Conservation (phyloP, 2,113 vertebrate genomes). For the Brienomyrus brachyistius region DNA sequence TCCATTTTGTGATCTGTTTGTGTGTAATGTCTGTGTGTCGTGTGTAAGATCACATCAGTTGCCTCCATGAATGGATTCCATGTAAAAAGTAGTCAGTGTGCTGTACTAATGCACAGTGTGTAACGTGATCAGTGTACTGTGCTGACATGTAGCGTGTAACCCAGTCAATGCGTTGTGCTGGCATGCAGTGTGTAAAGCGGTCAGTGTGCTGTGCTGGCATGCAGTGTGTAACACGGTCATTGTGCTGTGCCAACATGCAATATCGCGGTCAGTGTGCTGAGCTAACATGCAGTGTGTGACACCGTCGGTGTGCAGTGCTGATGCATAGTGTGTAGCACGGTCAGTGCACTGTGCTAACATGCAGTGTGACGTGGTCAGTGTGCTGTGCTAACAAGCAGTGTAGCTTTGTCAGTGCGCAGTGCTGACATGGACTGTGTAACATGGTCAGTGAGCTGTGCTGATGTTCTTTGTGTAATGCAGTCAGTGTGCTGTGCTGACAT, state of each 20-base stretch:
- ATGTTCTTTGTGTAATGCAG: background rate
- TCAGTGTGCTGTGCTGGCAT: background rate
- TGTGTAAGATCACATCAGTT: background rate
- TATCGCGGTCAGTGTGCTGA: background rate
- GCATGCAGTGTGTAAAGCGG: background rate
- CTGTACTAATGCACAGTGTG: background rate
- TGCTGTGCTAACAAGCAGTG: background rate
- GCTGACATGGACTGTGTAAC: background rate
- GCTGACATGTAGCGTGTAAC: background rate
- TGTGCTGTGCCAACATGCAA: background rate
- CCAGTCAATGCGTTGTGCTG: background rate
- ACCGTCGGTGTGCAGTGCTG: background rate
- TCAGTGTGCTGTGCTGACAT: background rate
- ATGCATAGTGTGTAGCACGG: background rate
- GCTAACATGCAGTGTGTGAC: background rate
- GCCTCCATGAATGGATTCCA: background rate
- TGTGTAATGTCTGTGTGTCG: background rate
- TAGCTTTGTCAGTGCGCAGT: background rate
- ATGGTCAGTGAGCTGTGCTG: background rate
- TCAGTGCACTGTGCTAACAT: background rate
- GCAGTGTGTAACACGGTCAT: background rate
- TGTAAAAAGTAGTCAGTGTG: background rate
- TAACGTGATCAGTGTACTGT: background rate
- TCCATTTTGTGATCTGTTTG: background rate
- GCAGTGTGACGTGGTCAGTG: background rate